Evolutionary conservation across 2,113 vertebrate species (phyloP), one percentile per base, ranked within the genome.

Genomic region (Ranitomeya imitator): DNA sequence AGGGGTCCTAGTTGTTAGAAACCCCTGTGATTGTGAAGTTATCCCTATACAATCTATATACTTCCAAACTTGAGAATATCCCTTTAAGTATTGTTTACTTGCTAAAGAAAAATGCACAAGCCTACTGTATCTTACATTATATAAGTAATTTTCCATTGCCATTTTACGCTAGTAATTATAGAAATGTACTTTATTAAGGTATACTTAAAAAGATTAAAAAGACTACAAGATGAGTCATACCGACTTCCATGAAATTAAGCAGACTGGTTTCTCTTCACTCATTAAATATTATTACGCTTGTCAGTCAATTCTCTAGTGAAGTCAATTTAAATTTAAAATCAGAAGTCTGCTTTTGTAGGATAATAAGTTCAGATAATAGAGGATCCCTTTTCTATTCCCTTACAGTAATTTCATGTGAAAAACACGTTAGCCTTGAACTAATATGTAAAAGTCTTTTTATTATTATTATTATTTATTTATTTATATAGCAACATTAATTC

Each of bases 281-380:
- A 83, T 61, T 83, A 67, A 83, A 67, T 83, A 83, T 83, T 83
- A 83, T 83, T 83, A 67, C 37, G 19, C 81, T 83, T 83, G 81
- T 83, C 81, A 83, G 45, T 83, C 81, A 83, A 54, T 83, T 54
- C 60, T 67, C 79, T 37, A 18, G 79, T 59, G 23, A 31, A 18
- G 79, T 81, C 45, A 67, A 67, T 67, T 67, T 67, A 21, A 67
- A 83, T 83, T 67, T 83, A 52, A 83, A 83, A 52, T 52, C 18
- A 83, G 16, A 67, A 12, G 23, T 83, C 79, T 60, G 79, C 79
- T 52, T 67, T 83, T 65, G 45, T 67, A 23, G 60, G 59, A 52
- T 67, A 83, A 83, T 52, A 65, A 63, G 60, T 52, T 52, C 54
- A 60, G 19, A 83, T 51, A 83, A 52, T 45, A 83, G 21, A 37